Base-by-base conservation (phyloP, 2,797 vertebrate species). In the Chanos chanos region DNA sequence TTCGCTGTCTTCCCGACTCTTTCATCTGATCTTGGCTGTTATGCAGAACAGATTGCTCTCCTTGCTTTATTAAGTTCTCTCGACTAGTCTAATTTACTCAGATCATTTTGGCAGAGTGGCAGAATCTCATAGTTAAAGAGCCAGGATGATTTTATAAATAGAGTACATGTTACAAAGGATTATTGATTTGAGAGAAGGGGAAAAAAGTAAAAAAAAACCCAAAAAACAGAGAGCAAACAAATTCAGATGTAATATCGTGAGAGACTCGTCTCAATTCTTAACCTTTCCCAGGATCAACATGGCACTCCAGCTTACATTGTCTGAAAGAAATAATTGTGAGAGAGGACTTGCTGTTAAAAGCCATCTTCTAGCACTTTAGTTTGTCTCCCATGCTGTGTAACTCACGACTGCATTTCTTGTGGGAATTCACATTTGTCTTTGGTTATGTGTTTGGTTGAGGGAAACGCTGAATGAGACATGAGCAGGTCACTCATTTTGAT, bases 141-240 rank as follows among this genome's bases (percentile, higher is more conserved):
- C 67, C 74, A 71, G n/a, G 18, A 70, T 80, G 68, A 79, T 75
- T 80, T 66, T 73, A 77, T 77, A 77, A 82, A 82, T 75, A 76
- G 71, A 77, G 8, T 61, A 63, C 81, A 76, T 77, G 77, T n/a
- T n/a, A n/a, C n/a, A n/a, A n/a, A n/a, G n/a, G n/a, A n/a, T n/a
- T n/a, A n/a, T n/a, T n/a, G n/a, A n/a, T n/a, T n/a, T n/a, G n/a
- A n/a, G n/a, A n/a, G n/a, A n/a, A n/a, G n/a, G n/a, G n/a, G n/a
- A n/a, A n/a, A n/a, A n/a, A n/a, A n/a, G n/a, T n/a, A n/a, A n/a
- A n/a, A n/a, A n/a, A n/a, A n/a, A n/a, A n/a, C n/a, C n/a, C n/a
- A n/a, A n/a, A n/a, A n/a, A n/a, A n/a, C n/a, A n/a, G n/a, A n/a
- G n/a, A n/a, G n/a, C n/a, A n/a, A n/a, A n/a, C n/a, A n/a, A n/a